Base-by-base conservation (phyloP, 2,888 invertebrate species). In the Sphaerophoria taeniata region DNA sequence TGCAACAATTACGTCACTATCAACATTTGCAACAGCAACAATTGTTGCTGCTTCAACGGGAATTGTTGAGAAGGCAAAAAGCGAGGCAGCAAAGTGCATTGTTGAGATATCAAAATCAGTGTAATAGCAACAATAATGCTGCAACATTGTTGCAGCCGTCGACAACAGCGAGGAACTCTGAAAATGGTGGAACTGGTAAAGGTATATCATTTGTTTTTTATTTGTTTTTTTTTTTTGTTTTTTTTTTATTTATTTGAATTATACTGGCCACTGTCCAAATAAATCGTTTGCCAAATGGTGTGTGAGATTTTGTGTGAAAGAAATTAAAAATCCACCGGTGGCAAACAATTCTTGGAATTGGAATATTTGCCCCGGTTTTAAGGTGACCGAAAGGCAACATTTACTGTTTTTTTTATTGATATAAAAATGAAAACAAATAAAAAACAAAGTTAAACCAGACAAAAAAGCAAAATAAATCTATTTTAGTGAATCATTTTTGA, bases 1-100 rank as follows among this genome's bases (percentile, higher is more conserved):
- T 94, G 88, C 94, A 91, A 87, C 90, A 94, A 89, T 90, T 94
- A 67, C 92, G 93, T 77, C 91, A 91, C 70, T 92, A 92, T 87
- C 91, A 91, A 81, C 90, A 90, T 36, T 88, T 91, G 88, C 91
- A 92, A 74, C 92, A 92, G 77, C 92, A 92, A 81, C 90, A 91
- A 81, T 90, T 92, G 87, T 90, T 90, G 45, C 88, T 92, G 87
- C 89, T 92, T 87, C 92, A 91, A 73, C 92, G 90, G 55, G 91
- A 92, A 87, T 84, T 90, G 65, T 87, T 92, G 87, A 91, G 93
- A 73, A 92, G 93, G 34, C 92, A 92, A 55, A 93, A 92, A 63
- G 89, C 91, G 79, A 90, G 90, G 67, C 90, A 91, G 84, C 90
- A 91, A 82, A 87, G 91, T 79, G 88, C 89, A 33, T 71, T 82